phyloP scores from a whole-genome alignment of 64 coral and sea anemone species.

The Dendronephthya gigantea region DNA sequence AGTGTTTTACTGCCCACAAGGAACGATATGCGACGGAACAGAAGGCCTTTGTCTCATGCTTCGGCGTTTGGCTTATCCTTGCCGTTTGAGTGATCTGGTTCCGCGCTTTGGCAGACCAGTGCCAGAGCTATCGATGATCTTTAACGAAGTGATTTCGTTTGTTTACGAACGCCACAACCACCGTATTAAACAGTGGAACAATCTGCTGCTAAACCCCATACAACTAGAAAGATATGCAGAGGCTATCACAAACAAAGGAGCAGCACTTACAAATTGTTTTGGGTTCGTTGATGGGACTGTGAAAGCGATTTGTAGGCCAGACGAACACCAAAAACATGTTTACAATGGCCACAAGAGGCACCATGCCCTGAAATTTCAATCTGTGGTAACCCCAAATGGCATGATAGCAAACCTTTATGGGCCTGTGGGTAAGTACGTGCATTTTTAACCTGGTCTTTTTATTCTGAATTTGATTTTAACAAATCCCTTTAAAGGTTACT shows the following conservation, averaged over 20 bases:
- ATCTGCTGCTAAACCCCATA: neutral
- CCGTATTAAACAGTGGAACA: neutral
- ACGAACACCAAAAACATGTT: neutral
- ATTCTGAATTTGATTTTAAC: too few species aligned
- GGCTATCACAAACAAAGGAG: constrained; percentile 4
- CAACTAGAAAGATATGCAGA: constrained; percentile 8
- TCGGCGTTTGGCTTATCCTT: constrained; percentile 10
- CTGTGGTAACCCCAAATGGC: constrained; percentile 21
- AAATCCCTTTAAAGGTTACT: too few species aligned
- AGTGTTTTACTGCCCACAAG: constrained; percentile 14
- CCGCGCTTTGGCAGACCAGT: constrained; percentile 22
- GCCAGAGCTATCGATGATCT: constrained; percentile 24
- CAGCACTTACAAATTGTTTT: constrained; percentile 21
- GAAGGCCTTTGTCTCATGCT: constrained; percentile 24
- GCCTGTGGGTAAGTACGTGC: neutral
- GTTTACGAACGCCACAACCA: neutral
- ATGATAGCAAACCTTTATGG: constrained; percentile 21
- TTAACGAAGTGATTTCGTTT: neutral
- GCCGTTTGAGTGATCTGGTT: constrained; percentile 7
- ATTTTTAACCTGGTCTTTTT: neutral
- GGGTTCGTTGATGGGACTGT: constrained; percentile 44
- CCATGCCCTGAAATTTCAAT: constrained; percentile 22
- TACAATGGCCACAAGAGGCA: constrained; percentile 36
- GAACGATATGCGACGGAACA: neutral
- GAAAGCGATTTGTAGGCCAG: constrained; percentile 20